Evolutionary conservation across 2,113 vertebrate genomes (phyloP).

Genomic region (Ameiurus melas): DNA sequence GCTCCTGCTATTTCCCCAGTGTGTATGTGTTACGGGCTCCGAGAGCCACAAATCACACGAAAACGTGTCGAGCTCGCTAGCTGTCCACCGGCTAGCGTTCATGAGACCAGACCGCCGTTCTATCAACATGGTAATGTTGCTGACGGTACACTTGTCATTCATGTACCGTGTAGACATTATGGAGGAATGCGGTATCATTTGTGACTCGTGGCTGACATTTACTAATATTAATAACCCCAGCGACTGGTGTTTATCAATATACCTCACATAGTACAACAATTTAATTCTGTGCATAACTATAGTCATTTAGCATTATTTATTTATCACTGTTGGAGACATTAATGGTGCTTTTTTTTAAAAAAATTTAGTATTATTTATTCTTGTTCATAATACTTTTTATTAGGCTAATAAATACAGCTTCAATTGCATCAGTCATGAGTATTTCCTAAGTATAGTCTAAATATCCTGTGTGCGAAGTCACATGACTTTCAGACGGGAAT

Average conservation of each 20-base stretch:
- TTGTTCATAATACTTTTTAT: not conserved
- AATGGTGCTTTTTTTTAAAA: not conserved
- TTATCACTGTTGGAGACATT: not conserved
- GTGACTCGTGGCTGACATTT: not conserved
- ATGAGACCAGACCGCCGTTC: not conserved
- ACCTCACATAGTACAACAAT: not conserved
- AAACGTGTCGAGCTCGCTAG: slow-evolving; percentile 23
- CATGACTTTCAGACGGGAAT: not conserved
- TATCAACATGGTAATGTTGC: not conserved
- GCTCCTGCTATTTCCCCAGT: slow-evolving; percentile 47
- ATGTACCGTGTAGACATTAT: not conserved
- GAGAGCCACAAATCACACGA: slow-evolving; percentile 48
- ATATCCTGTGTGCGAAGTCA: not conserved
- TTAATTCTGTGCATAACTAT: not conserved
- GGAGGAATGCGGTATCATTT: not conserved
- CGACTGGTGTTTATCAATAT: not conserved
- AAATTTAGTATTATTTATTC: not conserved
- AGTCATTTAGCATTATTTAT: not conserved
- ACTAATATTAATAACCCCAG: not conserved
- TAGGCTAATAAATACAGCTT: not conserved
- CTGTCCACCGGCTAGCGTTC: not conserved
- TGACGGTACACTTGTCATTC: not conserved
- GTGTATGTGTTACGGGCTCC: slow-evolving; percentile 48
- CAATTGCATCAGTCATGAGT: not conserved
- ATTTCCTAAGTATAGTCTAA: not conserved